phyloP scores from a whole-genome alignment of 2,113 vertebrate genomes.

The Tympanuchus pallidicinctus region DNA sequence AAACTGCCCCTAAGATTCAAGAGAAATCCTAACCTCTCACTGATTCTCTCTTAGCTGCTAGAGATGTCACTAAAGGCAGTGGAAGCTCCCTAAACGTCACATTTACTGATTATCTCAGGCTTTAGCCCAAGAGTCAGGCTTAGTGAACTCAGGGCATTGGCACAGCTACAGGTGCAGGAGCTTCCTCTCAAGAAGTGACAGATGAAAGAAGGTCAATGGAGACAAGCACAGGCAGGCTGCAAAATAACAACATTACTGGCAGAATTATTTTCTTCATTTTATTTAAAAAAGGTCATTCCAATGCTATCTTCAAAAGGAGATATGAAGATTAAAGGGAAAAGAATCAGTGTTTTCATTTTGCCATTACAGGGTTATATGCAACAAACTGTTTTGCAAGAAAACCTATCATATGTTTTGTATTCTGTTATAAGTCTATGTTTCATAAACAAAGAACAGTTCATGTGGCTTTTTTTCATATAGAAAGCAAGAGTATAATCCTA shows the following conservation, averaged over 20 bases:
- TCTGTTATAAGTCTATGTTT: not conserved
- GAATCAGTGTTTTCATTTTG: not conserved
- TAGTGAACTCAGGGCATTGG: not conserved
- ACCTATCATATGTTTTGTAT: not conserved
- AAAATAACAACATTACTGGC: constrained; percentile 13
- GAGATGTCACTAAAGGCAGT: not conserved
- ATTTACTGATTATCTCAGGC: not conserved
- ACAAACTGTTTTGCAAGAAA: not conserved
- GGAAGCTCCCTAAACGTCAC: not conserved
- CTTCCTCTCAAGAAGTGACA: not conserved
- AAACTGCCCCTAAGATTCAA: not conserved
- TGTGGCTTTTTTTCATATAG: not conserved
- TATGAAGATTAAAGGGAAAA: not conserved
- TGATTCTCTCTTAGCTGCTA: not conserved
- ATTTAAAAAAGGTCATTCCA: not conserved
- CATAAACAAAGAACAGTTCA: not conserved
- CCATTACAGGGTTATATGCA: not conserved
- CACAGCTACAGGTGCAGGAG: not conserved
- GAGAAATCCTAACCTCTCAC: not conserved
- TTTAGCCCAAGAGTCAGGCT: not conserved
- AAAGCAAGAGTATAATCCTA: not conserved
- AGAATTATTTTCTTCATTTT: constrained; percentile 40
- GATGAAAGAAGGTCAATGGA: constrained; percentile 16
- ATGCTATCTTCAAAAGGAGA: not conserved
- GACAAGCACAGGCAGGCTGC: constrained; percentile 42